Base-by-base conservation (phyloP, 2,888 invertebrate species). In the Agrilus biguttatus region DNA sequence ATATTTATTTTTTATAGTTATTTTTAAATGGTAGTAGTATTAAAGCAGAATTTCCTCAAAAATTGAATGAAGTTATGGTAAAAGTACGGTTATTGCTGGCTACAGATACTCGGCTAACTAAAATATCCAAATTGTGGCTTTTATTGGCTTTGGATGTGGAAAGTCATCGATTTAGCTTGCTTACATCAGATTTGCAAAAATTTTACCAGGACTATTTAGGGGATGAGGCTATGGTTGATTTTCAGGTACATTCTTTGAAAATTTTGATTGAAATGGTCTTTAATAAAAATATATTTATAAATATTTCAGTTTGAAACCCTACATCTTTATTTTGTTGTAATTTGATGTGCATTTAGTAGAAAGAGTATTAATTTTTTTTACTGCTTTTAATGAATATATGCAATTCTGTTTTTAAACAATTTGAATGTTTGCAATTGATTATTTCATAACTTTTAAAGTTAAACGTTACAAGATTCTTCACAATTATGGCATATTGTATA, bases 131-230 rank as follows among this genome's bases (percentile, higher is more conserved):
- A 52, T 50, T 61, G 8, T 63, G 66, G 61, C 49, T 71, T 23
- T 50, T 70, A 8, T 55, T 68, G 17, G 57, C 65, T 8, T 47
- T 70, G 33, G 71, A 71, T 48, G 50, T 69, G 17, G 53, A 57
- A 7, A 58, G 55, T 51, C 58, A 60, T 41, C 52, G 58, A 37
- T 70, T 65, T 49, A 55, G 54, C 33, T 48, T 63, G 12, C 53
- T 70, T 36, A 56, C 64, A 10, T 45, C 54, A 2, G 60, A 67
- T 12, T 45, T 65, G 12, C 57, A 63, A 41, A 58, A 54, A 35
- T 67, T 67, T 50, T 68, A 70, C 49, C 55, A 61, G 28, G 53
- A 54, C 8, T 57, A 59, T 35, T 50, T 67, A n/a, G 65, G 62
- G 14, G 61, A 59, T 36, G 47, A 51, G 40, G 58, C 58, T 14